phyloP scores from a whole-genome alignment of 1,140 invertebrate species.

The Amyelois transitella region DNA sequence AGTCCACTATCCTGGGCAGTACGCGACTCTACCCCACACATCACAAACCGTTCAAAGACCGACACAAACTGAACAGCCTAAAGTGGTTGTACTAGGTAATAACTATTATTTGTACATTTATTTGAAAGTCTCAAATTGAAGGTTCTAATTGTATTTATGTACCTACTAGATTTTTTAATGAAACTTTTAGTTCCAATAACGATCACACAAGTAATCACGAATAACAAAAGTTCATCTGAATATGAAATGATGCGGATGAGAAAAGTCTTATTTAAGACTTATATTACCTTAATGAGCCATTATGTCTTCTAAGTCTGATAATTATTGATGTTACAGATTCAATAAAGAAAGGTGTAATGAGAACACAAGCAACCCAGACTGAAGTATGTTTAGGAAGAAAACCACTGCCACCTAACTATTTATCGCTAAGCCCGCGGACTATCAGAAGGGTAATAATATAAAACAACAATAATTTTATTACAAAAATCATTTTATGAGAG shows the following conservation, averaged over 20 bases:
- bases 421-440: conserved; percentile 85
- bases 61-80: conserved; percentile 47
- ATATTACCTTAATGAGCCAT: too few species aligned
- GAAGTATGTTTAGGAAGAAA: conserved; percentile 83
- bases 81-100: conserved; percentile 60
- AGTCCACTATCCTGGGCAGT: conserved; percentile 53
- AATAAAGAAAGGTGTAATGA: conserved; percentile 89
- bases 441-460: conserved; percentile 76
- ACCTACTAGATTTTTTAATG: too few species aligned
- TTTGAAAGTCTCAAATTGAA: too few species aligned
- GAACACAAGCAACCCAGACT: conserved; percentile 94
- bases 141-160: too few species aligned
- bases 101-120: too few species aligned
- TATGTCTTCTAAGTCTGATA: conserved; percentile 1
- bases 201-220: too few species aligned
- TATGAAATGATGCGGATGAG: too few species aligned
- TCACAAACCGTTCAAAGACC: conserved; percentile 28
- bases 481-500: too few species aligned
- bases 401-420: conserved; percentile 80
- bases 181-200: too few species aligned
- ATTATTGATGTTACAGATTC: conserved; percentile 76
- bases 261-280: too few species aligned
- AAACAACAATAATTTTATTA: too few species aligned
- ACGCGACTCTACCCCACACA: conserved; percentile 11
- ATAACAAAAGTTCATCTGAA: too few species aligned